Evolutionary conservation across 2,888 invertebrate species (phyloP).

Genomic region (Apomyelois bistriatella): DNA sequence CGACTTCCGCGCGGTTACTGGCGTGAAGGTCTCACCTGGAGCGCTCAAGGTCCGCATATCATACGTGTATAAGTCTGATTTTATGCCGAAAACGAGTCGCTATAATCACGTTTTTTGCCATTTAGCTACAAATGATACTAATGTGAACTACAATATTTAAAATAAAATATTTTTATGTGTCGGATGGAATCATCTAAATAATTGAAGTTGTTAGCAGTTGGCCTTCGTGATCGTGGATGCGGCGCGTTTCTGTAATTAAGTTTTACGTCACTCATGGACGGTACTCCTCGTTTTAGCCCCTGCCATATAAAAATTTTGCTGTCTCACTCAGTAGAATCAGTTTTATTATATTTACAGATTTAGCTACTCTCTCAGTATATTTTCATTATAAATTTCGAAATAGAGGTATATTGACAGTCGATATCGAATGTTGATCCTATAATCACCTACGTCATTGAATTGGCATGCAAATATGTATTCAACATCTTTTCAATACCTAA

Average conservation of each 20-base stretch:
- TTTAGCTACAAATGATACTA: constrained; percentile 49
- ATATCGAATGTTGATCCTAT: neutral
- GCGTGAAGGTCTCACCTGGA: constrained; percentile 75
- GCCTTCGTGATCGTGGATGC: constrained; percentile 64
- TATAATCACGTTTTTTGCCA: constrained; percentile 60
- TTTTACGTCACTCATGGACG: constrained; percentile 73
- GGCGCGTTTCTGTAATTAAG: constrained; percentile 74
- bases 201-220: constrained; percentile 67
- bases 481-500: constrained; percentile 5
- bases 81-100: constrained; percentile 65
- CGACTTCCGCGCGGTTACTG: constrained; percentile 79
- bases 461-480: constrained; percentile 6
- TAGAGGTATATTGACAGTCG: too few relatives aligned
- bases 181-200: constrained; percentile 64
- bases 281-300: constrained; percentile 73
- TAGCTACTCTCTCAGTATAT: neutral
- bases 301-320: constrained; percentile 58
- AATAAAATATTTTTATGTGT: constrained; percentile 48
- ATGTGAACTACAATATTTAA: constrained; percentile 56
- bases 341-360: neutral
- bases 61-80: constrained; percentile 73
- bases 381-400: neutral
- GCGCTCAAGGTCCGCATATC: constrained; percentile 77
- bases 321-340: constrained; percentile 53
- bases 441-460: neutral